Base-by-base conservation (phyloP, 2,888 invertebrate genomes). In the Cephus pulcher region DNA sequence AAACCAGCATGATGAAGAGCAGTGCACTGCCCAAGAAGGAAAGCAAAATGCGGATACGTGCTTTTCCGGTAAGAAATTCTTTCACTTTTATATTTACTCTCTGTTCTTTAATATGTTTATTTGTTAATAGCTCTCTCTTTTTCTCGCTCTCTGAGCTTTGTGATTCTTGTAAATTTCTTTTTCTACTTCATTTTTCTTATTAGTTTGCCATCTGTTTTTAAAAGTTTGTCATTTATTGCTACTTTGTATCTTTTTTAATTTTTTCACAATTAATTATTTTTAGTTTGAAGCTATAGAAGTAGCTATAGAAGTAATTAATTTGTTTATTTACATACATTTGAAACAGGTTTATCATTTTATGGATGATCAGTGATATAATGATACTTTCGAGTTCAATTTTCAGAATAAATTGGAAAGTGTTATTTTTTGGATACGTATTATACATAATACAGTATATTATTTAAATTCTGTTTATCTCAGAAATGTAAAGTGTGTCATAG, bases 21-120 rank as follows among this genome's bases (percentile, higher is more conserved):
- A 93, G 95, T 92, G 94, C 95, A 88, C 93, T 96, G 92, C 95
- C 96, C 88, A 97, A 97, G 93, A 97, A 97, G 93, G 97, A 97
- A 93, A 96, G 96, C 94, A 98, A 98, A 94, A 98, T 98, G 98
- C 95, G 99, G 92, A 99, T 99, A 91, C 95, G 98, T 92, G 98
- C 98, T 87, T 99, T 99, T 93, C 98, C 98, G 92, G 98, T 98
- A 94, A 98, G 97, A 95, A 83, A 75, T 82, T 71, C 73, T 23
- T 40, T 40, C 23, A 40, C 15, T 40, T 40, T 40, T 40, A 40
- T 40, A 40, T 40, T 40, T 40, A 40, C 23, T 40, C 23, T 40
- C 15, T 15, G 40, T 6, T 15, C 23, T 40, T 23, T 40, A 15
- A 6, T 40, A 40, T 40, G 23, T 9, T 40, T 40, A 23, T 23